Base-by-base conservation (phyloP, 2,113 vertebrate species). In the Andinoacara biseriatus region DNA sequence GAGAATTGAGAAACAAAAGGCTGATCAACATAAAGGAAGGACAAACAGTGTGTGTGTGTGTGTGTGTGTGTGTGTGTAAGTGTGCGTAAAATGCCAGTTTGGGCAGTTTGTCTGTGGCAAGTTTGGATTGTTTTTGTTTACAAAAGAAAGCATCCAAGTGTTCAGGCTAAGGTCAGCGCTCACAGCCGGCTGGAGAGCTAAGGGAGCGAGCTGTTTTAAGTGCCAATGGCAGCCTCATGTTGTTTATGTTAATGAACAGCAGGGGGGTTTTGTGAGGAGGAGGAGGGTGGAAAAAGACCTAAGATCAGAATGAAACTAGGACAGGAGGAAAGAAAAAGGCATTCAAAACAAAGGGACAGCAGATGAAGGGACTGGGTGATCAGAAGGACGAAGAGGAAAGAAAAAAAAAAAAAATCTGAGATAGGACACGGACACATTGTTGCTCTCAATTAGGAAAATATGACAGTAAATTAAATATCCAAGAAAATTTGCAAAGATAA, bases 221-320 rank as follows among this genome's bases (percentile, higher is more conserved):
- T 76, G 82, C 86, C 86, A 88, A 58, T 43, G 60, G 79, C 58
- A 59, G 40, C 78, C 83, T 87, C 63, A 54, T 90, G 83, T 87
- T 89, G 89, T 92, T 89, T 90, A 89, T 91, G 86, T 29, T 81
- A 84, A 93, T 80, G 65, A 92, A 81, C 91, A 84, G 89, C 80
- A 80, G n/a, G 82, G 86, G 62, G 82, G 81, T 79, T 35, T 59
- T 11, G 74, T 20, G 33, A 46, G 59, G 57, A 69, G 69, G 49
- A 63, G 69, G 83, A 72, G 67, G 83, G 74, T 76, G 35, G 40
- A 83, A 81, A 65, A 76, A 80, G 74, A 86, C 80, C 87, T 49
- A 74, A 82, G 82, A 76, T 91, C 75, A 81, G 38, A 75, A 67
- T 52, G 35, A 86, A 86, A 90, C n/a, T 82, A 49, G 46, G 67